Evolutionary conservation across 1,140 invertebrate species (phyloP).

Genomic region (Teleogryllus occipitalis): DNA sequence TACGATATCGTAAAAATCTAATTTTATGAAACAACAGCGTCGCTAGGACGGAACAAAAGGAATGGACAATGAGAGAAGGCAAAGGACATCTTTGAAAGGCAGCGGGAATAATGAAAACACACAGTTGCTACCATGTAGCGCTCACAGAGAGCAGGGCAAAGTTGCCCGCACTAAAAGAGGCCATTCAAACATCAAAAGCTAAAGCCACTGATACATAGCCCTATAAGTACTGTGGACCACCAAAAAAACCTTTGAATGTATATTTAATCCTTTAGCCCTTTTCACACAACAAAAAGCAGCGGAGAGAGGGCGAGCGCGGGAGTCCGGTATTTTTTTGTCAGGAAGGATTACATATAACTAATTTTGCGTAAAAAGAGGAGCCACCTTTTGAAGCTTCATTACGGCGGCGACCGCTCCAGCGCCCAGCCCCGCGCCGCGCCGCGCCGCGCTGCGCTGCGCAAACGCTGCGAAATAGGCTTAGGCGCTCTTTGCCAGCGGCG

Average conservation of each 20-base stretch:
- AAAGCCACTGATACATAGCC: constrained; percentile 1
- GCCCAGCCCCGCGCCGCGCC: neutral
- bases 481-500: neutral
- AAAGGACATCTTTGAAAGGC: constrained; percentile 1
- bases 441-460: neutral
- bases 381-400: constrained; percentile 14
- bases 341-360: constrained; percentile 15
- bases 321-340: neutral
- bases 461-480: constrained; percentile 16
- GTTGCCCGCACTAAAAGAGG: neutral
- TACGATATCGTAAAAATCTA: neutral
- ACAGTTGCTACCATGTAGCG: neutral
- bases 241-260: constrained; percentile 14
- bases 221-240: constrained; percentile 2
- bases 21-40: neutral
- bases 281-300: constrained; percentile 12
- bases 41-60: neutral
- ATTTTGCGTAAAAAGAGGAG: constrained; percentile 14
- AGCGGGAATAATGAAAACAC: neutral
- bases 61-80: constrained; percentile 1
- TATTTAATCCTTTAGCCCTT: constrained; percentile 15
- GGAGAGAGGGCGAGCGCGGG: neutral
- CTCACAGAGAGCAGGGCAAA: neutral
- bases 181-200: constrained; percentile 4
- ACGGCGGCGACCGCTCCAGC: neutral